Base-by-base conservation (phyloP, 2,888 invertebrate genomes). In the Euspilapteryx auroguttella region DNA sequence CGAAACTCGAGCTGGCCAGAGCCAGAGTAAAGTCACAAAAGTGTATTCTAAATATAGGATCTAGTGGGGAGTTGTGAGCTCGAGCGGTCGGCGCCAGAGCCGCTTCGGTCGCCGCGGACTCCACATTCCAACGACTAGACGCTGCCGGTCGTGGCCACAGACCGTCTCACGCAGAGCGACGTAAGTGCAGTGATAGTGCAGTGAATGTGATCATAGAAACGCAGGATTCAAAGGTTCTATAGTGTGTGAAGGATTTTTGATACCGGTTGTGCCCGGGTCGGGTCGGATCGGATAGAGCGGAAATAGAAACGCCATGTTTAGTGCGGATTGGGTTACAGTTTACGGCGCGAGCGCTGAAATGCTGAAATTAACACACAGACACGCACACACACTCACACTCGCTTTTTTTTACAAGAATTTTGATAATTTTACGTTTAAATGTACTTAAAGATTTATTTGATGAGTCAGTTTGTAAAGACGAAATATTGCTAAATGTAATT, bases 61-160 rank as follows among this genome's bases (percentile, higher is more conserved):
- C 13, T 20, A 30, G 37, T 32, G 37, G 37, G 30, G 37, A 28
- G 40, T 34, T 41, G 41, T 38, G 38, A 25, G 36, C 24, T 31
- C 36, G 32, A 32, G 34, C 41, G 40, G 41, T 40, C 43, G 35
- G 51, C 50, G 45, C 44, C 80, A 82, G 82, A 82, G 81, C 81
- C 80, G 81, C 80, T 79, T 69, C 76, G 79, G 80, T 79, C 79
- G 79, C 78, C 78, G 82, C 81, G 81, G 81, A 81, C 81, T 80
- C 80, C 80, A 81, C 81, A 82, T 81, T 81, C 81, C 81, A 81
- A 79, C 80, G 5, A 8, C 17, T 17, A n/a, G n/a, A n/a, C n/a
- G n/a, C 17, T 6, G 17, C 8, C 17, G 17, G 8, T 57, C 57
- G 61, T 65, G 69, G 68, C 75, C 73, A 69, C 55, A 66, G 8